phyloP scores from a whole-genome alignment of 2,113 vertebrate genomes.

The Protobothrops mucrosquamatus region DNA sequence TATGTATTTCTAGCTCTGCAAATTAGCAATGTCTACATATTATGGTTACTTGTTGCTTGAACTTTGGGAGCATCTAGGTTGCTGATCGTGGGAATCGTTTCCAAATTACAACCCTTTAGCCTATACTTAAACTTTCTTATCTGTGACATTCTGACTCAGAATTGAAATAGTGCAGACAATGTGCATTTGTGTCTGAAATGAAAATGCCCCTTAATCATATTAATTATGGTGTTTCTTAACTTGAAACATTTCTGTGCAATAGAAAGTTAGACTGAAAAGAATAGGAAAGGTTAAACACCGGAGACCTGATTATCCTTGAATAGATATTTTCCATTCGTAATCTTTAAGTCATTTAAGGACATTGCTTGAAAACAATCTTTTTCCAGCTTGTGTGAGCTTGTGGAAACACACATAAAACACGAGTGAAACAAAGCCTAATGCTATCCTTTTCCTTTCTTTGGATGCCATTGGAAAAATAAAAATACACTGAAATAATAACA shows the following conservation, averaged over 20 bases:
- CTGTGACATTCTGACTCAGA: slow-evolving; percentile 26
- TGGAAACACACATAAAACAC: neutral
- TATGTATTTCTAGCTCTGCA: neutral
- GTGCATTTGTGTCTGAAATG: slow-evolving; percentile 52
- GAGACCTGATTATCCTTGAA: slow-evolving; percentile 10
- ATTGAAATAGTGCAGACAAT: slow-evolving; percentile 14
- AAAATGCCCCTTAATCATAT: slow-evolving; percentile 48
- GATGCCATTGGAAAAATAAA: neutral
- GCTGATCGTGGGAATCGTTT: neutral
- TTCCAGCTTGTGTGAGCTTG: neutral
- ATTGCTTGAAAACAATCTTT: neutral
- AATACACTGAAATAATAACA: neutral
- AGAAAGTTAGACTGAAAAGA: slow-evolving; percentile 39
- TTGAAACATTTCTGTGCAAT: slow-evolving; percentile 41
- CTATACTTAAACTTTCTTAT: slow-evolving; percentile 46
- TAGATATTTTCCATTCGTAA: neutral
- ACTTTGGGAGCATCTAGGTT: neutral
- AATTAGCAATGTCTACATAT: neutral
- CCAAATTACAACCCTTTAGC: neutral
- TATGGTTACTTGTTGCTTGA: neutral
- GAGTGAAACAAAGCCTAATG: neutral
- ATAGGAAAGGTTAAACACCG: slow-evolving; percentile 38
- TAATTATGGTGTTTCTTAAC: slow-evolving; percentile 20
- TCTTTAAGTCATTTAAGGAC: slow-evolving; percentile 21
- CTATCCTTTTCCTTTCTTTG: neutral